Evolutionary conservation across 2,113 vertebrate genomes (phyloP).

Genomic region (Cavia aperea): DNA sequence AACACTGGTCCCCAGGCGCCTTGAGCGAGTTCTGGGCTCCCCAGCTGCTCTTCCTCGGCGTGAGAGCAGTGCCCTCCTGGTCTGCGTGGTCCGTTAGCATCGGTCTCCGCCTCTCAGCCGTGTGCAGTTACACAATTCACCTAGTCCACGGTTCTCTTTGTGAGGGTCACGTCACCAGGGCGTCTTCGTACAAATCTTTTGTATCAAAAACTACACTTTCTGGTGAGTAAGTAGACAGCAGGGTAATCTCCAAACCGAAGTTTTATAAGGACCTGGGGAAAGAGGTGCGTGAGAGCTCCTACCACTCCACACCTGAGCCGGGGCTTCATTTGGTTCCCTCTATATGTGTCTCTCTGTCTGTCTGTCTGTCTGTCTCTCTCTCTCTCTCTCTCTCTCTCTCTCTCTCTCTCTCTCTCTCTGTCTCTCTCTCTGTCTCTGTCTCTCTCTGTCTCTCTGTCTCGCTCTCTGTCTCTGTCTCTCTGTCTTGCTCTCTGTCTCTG

Average conservation of each 20-base stretch:
- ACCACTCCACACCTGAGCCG: neutral
- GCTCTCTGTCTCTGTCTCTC: neutral
- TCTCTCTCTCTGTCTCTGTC: neutral
- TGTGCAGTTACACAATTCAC: no score
- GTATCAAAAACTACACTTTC: neutral
- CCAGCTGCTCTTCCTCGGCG: neutral
- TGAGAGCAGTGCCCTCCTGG: no score
- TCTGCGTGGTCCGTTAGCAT: fast-evolving
- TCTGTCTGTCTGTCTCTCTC: neutral
- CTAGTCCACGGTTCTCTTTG: no score
- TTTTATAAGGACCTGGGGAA: neutral
- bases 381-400: no score
- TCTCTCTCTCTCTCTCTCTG: neutral
- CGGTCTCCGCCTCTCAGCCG: fast-evolving
- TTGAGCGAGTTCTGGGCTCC: no score
- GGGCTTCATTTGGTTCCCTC: neutral
- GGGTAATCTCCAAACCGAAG: fast-evolving
- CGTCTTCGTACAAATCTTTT: neutral
- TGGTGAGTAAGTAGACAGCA: neutral
- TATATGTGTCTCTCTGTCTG: neutral
- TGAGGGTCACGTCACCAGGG: neutral
- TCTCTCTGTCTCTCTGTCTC: no score
- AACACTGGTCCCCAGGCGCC: no score
- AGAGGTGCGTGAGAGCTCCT: fast-evolving
- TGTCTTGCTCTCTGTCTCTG: no score